Base-by-base conservation (phyloP, 1,140 invertebrate species). In the Eufriesea mexicana region DNA sequence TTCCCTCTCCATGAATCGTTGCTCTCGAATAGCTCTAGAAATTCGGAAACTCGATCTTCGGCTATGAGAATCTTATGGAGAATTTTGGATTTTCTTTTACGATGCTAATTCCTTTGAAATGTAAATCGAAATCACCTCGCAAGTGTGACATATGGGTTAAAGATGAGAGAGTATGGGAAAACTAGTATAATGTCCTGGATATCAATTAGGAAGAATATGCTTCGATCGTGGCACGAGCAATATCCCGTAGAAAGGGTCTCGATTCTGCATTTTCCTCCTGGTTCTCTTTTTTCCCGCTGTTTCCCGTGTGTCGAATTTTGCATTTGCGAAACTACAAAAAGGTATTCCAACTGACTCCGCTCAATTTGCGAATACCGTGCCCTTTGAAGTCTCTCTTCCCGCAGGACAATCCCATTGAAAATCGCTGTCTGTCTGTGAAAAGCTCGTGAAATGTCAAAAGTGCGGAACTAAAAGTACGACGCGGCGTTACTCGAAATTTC, bases 341-440 rank as follows among this genome's bases (percentile, higher is more conserved):
- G 25, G 20, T 61, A 71, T 79, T 51, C 47, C 45, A 23, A 72
- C 47, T 28, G 72, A 66, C 73, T n/a, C 28, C n/a, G 75, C 49
- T 79, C 73, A 54, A 84, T 73, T 84, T 71, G 42, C 25, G 67
- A 49, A 28, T 61, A 62, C 57, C 25, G 42, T n/a, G 71, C 64
- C 59, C 67, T 83, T 83, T 83, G 76, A 84, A 54, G 67, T 66
- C 28, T 51, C 82, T n/a, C 82, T 66, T 79, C 28, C 67, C 59
- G 49, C 68, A 51, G 76, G 45, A 84, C 77, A 72, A 84, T 84
- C 45, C 76, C 67, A 66, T 64, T 84, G 82, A 79, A 79, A 84
- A 83, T 83, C 75, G 49, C 49, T 61, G 47, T 42, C n/a, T 14
- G 25, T 16, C 42, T 16, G 28, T 79, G 76, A 72, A 79, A 79